A percentile compares a stretch with the other conserved stretches of the same genome.
These are phyloP conservation scores for Tragopan temminckii DNA, from an alignment of 2,797 vertebrate species.

Conservation along the genomic window DNA sequence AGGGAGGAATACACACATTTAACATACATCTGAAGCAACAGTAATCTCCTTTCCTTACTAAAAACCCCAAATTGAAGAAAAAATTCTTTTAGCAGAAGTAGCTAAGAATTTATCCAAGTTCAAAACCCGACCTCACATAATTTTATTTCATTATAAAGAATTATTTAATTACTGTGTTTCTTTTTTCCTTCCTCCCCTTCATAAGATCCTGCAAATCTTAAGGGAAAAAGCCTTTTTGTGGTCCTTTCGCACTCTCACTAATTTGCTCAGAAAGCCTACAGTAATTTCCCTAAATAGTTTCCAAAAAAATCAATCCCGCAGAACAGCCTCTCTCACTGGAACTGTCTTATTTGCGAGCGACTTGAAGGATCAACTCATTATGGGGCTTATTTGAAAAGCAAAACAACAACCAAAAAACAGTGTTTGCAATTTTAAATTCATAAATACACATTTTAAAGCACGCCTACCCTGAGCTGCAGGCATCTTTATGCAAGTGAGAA, in stretches of 20 bases:
- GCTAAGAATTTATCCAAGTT: background rate
- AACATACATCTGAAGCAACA: background rate
- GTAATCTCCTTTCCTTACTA: background rate
- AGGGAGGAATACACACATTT: background rate
- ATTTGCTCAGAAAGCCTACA: conserved; percentile 55
- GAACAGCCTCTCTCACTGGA: conserved; percentile 11
- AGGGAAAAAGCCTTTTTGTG: conserved; percentile 18
- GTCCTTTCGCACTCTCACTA: background rate
- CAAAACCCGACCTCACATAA: conserved; percentile 9
- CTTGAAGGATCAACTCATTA: background rate
- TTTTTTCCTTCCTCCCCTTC: background rate
- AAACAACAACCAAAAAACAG: background rate
- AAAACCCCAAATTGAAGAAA: background rate
- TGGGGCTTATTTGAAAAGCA: background rate
- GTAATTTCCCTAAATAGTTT: conserved; percentile 47
- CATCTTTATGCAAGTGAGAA: background rate
- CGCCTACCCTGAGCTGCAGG: background rate
- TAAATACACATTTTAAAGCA: background rate
- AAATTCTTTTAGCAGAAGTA: background rate
- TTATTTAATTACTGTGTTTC: background rate
- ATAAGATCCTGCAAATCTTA: conserved; percentile 10
- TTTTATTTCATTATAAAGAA: conserved; percentile 2
- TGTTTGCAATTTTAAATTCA: background rate
- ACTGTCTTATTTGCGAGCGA: background rate
- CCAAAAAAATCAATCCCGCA: conserved; percentile 29